These are phyloP conservation scores for Chanos chanos DNA, from an alignment of 2,797 vertebrate genomes.

Conservation along the genomic window DNA sequence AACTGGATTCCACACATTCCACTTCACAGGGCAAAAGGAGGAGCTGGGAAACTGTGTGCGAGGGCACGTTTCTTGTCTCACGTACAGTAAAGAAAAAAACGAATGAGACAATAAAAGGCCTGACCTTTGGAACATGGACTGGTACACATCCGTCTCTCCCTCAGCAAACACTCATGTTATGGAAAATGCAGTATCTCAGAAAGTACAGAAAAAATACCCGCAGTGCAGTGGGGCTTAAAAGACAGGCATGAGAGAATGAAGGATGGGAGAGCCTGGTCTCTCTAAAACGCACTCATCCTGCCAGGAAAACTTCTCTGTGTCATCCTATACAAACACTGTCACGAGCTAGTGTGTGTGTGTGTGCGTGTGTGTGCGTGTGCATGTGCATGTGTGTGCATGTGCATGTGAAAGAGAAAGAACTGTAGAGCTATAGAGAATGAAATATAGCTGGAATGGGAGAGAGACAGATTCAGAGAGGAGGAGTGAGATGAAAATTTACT, in stretches of 20 bases:
- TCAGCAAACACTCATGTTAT: constrained; percentile 35
- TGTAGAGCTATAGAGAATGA: no score
- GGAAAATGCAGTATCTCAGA: not conserved
- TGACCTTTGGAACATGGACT: constrained; percentile 44
- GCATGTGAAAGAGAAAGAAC: no score
- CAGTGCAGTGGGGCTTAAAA: constrained; percentile 3
- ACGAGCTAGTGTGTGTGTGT: no score
- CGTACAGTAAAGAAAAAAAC: constrained; percentile 34
- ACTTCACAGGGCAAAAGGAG: constrained; percentile 1
- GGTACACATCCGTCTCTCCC: constrained; percentile 34
- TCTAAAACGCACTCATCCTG: no score
- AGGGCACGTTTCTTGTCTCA: constrained; percentile 16
- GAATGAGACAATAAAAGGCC: constrained; percentile 30
- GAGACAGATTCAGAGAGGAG: not conserved
- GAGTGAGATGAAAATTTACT: not conserved
- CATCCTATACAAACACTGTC: no score
- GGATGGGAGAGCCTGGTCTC: no score
- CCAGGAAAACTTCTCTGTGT: no score
- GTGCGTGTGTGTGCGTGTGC: no score
- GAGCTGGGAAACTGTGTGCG: constrained; percentile 1
- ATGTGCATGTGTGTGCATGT: no score
- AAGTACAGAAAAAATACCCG: constrained; percentile 16
- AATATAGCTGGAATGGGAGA: not conserved
- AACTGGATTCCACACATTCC: constrained; percentile 34
- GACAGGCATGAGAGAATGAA: not conserved